Base-by-base conservation (phyloP, 2,113 vertebrate genomes). In the Gallinago media region DNA sequence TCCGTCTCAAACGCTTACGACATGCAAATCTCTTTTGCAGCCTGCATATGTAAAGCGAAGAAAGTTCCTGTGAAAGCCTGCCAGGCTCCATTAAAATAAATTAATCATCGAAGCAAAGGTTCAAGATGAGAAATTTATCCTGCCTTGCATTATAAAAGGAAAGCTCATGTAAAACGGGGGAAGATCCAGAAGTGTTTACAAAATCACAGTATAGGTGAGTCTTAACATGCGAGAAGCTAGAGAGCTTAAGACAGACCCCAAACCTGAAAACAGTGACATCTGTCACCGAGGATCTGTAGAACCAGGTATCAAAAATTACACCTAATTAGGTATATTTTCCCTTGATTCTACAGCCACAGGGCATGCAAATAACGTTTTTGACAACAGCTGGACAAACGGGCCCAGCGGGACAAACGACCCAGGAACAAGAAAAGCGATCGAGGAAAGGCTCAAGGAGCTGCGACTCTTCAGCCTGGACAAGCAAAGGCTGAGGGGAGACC, bases 41-140 rank as follows among this genome's bases (percentile, higher is more conserved):
- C 82, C 86, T 88, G 90, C 72, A 63, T 63, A 95, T 88, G 68
- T 58, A 92, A 94, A 88, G 82, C 75, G 92, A 95, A 90, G 63
- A 25, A 88, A 95, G 55, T 86, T 92, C 38, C 92, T 68, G 66
- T 92, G 89, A 96, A 96, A 93, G 74, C 25, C 66, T 93, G 89
- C 87, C 78, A 96, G 94, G 68, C 81, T 88, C 72, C 77, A 84
- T 96, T 94, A 95, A 82, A 94, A 90, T 79, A 76, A 76, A 88
- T 95, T 85, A 85, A 94, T 86, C 46, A 94, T 6, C 6, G 25
- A 92, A 94, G 63, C 42, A 83, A 94, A 84, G 50, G 85, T 92
- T 90, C 79, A 88, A 65, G 44, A 95, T 29, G 61, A 93, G 56
- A 87, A 73, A 88, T 68, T 71, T 83, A 74, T 68, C 63, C 61